Percentiles rank a stretch among this genome's conserved stretches.
phyloP scores from a whole-genome alignment of 2,888 invertebrate genomes.

The Hybos culiciformis region DNA sequence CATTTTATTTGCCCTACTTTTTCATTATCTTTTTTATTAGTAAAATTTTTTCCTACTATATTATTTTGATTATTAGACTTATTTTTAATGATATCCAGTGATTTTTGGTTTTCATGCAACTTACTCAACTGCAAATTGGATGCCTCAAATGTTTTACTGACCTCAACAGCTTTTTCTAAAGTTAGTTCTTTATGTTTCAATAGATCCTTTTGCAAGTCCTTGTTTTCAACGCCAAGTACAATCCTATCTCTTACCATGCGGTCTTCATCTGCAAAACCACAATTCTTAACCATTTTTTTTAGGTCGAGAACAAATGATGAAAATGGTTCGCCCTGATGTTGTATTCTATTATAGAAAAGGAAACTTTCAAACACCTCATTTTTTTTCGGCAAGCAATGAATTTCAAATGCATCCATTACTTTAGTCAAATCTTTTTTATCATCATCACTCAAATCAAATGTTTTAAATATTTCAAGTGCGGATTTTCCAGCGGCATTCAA shows the following conservation, averaged over 20 bases:
- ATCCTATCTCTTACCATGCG: neutral
- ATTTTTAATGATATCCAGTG: no score
- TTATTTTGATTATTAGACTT: no score
- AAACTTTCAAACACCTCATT: constrained; percentile 2
- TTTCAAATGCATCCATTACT: constrained; percentile 1
- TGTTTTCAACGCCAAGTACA: neutral
- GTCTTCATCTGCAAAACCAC: neutral
- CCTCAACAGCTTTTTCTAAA: neutral
- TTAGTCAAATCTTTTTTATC: neutral
- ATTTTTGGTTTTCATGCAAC: neutral
- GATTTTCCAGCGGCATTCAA: constrained; percentile 1
- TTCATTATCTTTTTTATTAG: no score
- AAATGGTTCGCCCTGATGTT: constrained; percentile 5
- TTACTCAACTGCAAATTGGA: neutral
- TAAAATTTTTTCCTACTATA: no score
- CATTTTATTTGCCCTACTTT: neutral
- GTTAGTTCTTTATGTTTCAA: neutral
- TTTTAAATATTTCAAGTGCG: constrained; percentile 6
- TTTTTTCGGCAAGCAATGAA: neutral
- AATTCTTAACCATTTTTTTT: neutral
- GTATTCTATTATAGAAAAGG: constrained; percentile 1
- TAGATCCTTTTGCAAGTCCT: neutral
- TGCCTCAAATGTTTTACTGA: neutral
- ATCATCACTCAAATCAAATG: constrained; percentile 1
- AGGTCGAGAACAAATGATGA: no score